Percentiles rank a stretch among this genome's conserved stretches.
Conservation (phyloP, 2,888 invertebrate genomes). For the Ischnura elegans region DNA sequence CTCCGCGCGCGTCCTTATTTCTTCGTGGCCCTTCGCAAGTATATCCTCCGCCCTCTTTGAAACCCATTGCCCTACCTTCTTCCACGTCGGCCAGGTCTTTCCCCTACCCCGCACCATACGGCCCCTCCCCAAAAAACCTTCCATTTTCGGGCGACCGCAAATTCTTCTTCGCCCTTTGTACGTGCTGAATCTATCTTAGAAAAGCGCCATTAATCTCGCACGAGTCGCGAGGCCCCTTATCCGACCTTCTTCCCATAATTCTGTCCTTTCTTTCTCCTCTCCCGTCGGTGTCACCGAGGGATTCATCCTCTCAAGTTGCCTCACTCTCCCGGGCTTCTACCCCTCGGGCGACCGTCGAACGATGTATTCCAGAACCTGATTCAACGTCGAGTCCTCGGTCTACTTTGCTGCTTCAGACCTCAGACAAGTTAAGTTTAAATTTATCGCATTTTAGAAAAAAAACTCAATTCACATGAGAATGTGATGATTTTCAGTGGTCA, state of each 20-base stretch:
- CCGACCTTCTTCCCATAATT: neutral
- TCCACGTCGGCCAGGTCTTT: neutral
- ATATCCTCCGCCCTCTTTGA: neutral
- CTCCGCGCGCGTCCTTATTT: no score
- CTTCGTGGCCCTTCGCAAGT: no score
- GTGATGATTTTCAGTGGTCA: no score
- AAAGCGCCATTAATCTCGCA: conserved; percentile 1
- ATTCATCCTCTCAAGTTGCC: neutral
- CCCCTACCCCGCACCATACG: neutral
- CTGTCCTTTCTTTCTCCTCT: neutral
- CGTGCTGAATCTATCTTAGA: conserved; percentile 35
- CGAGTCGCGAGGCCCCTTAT: neutral
- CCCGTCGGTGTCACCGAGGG: neutral
- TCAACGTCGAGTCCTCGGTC: no score
- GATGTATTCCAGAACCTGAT: no score
- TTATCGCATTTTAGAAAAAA: no score
- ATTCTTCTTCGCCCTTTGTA: neutral
- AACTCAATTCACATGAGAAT: no score
- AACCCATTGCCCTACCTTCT: neutral
- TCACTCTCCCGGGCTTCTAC: neutral
- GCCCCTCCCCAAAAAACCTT: neutral
- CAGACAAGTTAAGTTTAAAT: no score
- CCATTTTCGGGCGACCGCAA: neutral
- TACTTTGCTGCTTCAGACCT: no score
- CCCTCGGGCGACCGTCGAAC: neutral